Conservation (phyloP, 2,113 vertebrate genomes). For the Bungarus multicinctus region DNA sequence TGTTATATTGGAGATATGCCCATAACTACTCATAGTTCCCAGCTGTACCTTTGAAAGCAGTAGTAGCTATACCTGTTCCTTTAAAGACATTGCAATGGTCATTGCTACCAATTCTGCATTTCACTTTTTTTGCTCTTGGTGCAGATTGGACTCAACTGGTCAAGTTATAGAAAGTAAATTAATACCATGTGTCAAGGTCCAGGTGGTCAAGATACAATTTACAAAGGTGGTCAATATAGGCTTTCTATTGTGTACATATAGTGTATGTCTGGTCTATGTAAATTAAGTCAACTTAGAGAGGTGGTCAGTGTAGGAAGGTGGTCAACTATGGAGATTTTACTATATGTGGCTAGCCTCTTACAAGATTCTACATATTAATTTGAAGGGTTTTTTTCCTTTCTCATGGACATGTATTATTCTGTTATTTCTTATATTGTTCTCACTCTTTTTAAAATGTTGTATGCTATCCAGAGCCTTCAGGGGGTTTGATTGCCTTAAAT, state of each 20-base stretch:
- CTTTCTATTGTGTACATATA: not conserved
- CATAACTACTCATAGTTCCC: not conserved
- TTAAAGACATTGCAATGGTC: no score
- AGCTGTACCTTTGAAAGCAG: not conserved
- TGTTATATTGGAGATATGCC: not conserved
- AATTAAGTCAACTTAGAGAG: not conserved
- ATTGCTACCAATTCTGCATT: not conserved
- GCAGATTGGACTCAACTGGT: not conserved
- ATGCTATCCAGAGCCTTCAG: not conserved
- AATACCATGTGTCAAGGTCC: no score
- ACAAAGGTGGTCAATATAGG: not conserved
- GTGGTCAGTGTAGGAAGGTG: not conserved
- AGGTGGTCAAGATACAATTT: not conserved
- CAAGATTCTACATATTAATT: not conserved
- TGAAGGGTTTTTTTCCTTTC: not conserved
- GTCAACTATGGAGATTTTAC: not conserved
- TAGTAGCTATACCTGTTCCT: no score
- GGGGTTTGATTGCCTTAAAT: not conserved
- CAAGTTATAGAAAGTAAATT: not conserved
- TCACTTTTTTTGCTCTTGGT: not conserved
- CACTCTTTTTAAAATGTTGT: not conserved
- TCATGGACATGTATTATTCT: not conserved
- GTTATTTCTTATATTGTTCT: not conserved
- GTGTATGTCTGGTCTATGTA: not conserved
- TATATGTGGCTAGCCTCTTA: not conserved